Evolutionary conservation across 2,113 vertebrate genomes (phyloP).

Genomic region (Lepus europaeus): DNA sequence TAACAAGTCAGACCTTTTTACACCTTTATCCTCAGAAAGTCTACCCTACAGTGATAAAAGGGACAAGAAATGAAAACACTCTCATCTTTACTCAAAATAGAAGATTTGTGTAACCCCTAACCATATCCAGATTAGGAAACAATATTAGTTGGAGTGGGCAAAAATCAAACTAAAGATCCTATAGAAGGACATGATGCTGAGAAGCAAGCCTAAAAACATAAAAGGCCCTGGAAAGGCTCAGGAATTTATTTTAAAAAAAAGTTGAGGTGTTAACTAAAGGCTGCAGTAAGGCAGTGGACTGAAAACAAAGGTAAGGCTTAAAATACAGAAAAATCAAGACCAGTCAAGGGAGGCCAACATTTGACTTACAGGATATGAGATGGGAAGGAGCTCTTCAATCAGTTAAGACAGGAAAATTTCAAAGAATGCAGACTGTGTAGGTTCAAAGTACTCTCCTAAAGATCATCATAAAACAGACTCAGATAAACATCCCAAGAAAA

Average conservation of each 20-base stretch:
- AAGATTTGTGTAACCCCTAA: neutral
- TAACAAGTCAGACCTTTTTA: neutral
- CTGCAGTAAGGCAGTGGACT: neutral
- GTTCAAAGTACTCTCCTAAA: neutral
- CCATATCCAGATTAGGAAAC: neutral
- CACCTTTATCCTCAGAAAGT: neutral
- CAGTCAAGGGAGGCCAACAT: neutral
- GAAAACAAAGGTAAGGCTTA: neutral
- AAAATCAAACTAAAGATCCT: neutral
- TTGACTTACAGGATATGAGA: neutral
- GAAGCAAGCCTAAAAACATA: neutral
- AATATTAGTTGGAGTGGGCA: neutral
- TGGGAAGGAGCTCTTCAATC: neutral
- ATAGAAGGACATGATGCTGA: neutral
- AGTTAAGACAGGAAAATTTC: neutral
- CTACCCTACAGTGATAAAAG: neutral
- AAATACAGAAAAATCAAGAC: neutral
- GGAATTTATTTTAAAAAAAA: neutral
- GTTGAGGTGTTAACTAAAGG: neutral
- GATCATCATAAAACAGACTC: neutral
- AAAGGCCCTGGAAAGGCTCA: neutral
- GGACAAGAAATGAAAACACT: neutral
- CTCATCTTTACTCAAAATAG: neutral
- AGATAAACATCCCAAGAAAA: neutral
- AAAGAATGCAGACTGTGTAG: neutral